A percentile compares a stretch with the other conserved stretches of the same genome.
phyloP scores from a whole-genome alignment of 2,113 vertebrate genomes.

The Leptocoma aspasia region DNA sequence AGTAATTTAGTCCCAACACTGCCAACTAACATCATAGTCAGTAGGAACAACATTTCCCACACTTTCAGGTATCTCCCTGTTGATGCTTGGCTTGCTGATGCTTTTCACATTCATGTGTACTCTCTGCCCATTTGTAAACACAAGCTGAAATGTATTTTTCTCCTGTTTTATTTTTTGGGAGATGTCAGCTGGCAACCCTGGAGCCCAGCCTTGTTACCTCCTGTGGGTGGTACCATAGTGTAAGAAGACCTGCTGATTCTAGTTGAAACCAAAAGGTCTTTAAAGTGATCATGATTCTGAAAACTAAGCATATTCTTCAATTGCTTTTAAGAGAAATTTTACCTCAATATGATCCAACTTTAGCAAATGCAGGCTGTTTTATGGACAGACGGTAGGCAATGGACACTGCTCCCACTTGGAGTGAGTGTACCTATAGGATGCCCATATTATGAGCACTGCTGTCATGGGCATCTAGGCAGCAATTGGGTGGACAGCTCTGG shows the following conservation, averaged over 20 bases:
- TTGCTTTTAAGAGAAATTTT: neutral
- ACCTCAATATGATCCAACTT: neutral
- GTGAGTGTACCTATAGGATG: neutral
- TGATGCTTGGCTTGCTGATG: neutral
- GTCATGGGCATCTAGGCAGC: neutral
- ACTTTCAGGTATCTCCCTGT: neutral
- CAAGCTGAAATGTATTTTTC: neutral
- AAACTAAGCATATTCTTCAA: neutral
- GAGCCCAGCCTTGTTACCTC: neutral
- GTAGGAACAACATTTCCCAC: neutral
- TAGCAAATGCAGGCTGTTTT: neutral
- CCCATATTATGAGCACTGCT: neutral
- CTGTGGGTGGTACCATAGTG: rapidly evolving
- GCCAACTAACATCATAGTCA: neutral
- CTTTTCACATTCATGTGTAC: neutral
- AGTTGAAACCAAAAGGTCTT: neutral
- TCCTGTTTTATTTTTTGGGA: neutral
- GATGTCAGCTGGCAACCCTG: neutral
- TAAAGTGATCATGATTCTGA: neutral
- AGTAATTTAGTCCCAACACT: neutral
- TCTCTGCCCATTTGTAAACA: neutral
- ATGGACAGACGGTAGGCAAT: neutral
- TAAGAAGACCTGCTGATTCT: neutral
- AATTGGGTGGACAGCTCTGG: too few relatives aligned
- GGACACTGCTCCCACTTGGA: neutral